Base-by-base conservation (phyloP, 2,113 vertebrate species). In the Tychaedon coryphoeus region DNA sequence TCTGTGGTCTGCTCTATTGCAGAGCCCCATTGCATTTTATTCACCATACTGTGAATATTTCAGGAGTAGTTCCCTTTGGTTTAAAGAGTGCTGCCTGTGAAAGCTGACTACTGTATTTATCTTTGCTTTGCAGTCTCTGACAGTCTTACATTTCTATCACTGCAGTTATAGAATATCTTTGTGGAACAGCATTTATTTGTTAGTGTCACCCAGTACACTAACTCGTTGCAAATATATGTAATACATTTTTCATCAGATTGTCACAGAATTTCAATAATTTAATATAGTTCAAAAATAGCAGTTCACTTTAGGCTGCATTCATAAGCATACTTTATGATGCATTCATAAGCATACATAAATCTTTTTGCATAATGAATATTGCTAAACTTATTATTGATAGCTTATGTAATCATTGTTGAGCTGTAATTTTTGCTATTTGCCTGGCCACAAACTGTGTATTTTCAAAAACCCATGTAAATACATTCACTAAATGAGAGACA, bases 211-310 rank as follows among this genome's bases (percentile, higher is more conserved):
- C 31, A 72, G 34, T 70, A 54, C 23, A 47, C 26, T 73, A 95
- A 91, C 43, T 88, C 24, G 3, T 28, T 74, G 60, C 19, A 88
- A 67, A 77, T 80, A 71, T 33, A 64, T 48, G 64, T 48, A 80
- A 90, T 82, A 24, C 38, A 92, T 94, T 95, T 96, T 88, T 96
- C 43, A 88, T 80, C 50, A 76, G 78, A 58, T 51, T 73, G 47
- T 62, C 60, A 66, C 19, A 86, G 48, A 51, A 88, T 88, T 93
- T 95, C 38, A 92, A 61, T 83, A 95, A 88, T 79, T 83, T 60
- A 93, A 40, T 82, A 22, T 67, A 62, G 81, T 72, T 86, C 53
- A 86, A 77, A 95, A 94, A 66, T 38, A 96, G 18, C 22, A 77
- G 51, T 79, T 93, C 47, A 67, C 25, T 88, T 92, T 51, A 71